Conservation (phyloP, 2,113 vertebrate species). For the Nerophis lumbriciformis region DNA sequence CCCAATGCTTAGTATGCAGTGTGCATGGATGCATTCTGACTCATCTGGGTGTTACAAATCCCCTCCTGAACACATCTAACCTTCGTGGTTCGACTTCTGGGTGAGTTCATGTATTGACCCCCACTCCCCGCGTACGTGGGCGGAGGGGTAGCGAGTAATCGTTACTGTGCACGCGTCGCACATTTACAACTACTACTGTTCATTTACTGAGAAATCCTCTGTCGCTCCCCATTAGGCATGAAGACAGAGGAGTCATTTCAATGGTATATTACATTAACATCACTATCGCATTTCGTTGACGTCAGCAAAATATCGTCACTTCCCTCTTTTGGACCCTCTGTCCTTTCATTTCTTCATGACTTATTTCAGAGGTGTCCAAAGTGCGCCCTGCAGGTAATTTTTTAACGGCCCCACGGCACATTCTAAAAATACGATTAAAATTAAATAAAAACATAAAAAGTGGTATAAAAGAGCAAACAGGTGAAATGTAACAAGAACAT, state of each 20-base stretch:
- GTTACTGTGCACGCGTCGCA: neutral
- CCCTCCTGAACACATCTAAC: conserved; percentile 49
- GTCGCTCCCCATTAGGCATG: neutral
- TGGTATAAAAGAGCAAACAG: too few relatives aligned
- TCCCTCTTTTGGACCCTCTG: conserved; percentile 49
- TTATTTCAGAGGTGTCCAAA: neutral
- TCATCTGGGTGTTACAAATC: conserved; percentile 51
- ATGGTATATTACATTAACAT: conserved; percentile 30
- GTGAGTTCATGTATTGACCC: conserved; percentile 37
- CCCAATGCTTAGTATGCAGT: conserved; percentile 20
- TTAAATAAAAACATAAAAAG: too few relatives aligned
- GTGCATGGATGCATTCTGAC: conserved; percentile 50
- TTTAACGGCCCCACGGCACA: too few relatives aligned
- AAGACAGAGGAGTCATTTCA: conserved; percentile 2
- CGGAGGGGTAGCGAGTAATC: neutral
- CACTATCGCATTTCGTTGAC: conserved; percentile 41
- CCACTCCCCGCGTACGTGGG: conserved; percentile 8
- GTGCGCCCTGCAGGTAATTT: too few relatives aligned
- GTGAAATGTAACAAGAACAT: too few relatives aligned
- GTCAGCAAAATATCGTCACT: conserved; percentile 41
- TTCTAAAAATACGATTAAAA: too few relatives aligned
- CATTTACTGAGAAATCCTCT: conserved; percentile 3
- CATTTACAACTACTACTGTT: conserved; percentile 3
- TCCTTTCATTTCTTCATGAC: conserved; percentile 41
- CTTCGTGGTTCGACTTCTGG: conserved; percentile 50